Conservation (phyloP, 2,113 vertebrate species). For the Amphilophus citrinellus region DNA sequence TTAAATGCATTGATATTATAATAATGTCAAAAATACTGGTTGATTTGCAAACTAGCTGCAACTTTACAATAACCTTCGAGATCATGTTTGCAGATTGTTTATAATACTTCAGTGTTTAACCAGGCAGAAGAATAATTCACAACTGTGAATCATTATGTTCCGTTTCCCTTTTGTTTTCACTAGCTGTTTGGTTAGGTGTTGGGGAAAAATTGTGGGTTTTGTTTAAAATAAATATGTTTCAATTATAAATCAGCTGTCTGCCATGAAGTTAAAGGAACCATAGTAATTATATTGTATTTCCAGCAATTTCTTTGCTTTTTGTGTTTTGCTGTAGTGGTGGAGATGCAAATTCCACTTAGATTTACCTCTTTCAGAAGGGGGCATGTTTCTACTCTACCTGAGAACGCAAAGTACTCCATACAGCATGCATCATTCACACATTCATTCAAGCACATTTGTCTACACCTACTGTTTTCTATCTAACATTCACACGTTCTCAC, state of each 20-base stretch:
- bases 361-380: neutral
- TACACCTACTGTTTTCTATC: too few relatives aligned
- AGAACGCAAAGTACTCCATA: too few relatives aligned
- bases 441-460: too few relatives aligned
- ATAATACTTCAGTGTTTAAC: neutral
- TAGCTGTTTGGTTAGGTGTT: neutral
- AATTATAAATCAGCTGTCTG: neutral
- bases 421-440: too few relatives aligned
- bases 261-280: accelerated
- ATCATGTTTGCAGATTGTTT: neutral
- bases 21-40: neutral
- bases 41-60: neutral
- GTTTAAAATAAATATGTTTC: neutral
- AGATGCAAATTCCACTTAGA: neutral
- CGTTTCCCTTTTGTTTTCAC: neutral
- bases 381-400: too few relatives aligned
- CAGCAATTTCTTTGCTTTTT: too few relatives aligned
- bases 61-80: neutral
- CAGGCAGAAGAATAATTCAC: neutral
- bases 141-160: neutral
- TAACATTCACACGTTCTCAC: too few relatives aligned
- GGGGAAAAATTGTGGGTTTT: too few relatives aligned
- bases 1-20: neutral
- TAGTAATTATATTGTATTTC: neutral
- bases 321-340: neutral